A percentile compares a stretch with the other conserved stretches of the same genome.
Evolutionary conservation across 2,797 vertebrate genomes (phyloP).

Genomic region (Hephaestus fuliginosus): DNA sequence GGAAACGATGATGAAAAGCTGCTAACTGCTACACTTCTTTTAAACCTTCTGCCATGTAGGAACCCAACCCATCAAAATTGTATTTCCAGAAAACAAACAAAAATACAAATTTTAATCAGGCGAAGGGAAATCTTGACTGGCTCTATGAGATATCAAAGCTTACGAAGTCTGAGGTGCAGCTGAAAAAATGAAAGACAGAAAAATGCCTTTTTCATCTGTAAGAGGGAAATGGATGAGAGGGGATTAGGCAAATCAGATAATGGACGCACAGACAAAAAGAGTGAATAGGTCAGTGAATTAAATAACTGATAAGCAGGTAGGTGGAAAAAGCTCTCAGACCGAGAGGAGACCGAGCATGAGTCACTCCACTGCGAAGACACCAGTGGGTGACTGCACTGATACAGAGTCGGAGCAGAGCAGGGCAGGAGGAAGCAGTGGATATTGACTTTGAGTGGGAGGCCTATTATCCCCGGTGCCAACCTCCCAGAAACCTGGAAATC

Average conservation of each 20-base stretch:
- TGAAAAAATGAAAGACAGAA: constrained; percentile 47
- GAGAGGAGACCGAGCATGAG: constrained; percentile 46
- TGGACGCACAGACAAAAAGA: constrained; percentile 49
- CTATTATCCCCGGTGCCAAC: constrained; percentile 47
- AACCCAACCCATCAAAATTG: constrained; percentile 5
- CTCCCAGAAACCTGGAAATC: constrained; percentile 45
- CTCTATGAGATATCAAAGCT: constrained; percentile 52
- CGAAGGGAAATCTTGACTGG: constrained; percentile 26
- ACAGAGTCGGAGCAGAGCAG: constrained; percentile 23
- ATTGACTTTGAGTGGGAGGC: constrained; percentile 56
- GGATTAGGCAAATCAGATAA: constrained; percentile 70
- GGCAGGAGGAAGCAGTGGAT: constrained; percentile 28
- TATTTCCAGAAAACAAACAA: constrained; percentile 23
- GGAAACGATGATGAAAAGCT: constrained; percentile 38
- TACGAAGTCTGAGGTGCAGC: constrained; percentile 14
- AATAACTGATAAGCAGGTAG: constrained; percentile 60
- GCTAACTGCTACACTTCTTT: background rate
- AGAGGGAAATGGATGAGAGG: constrained; percentile 52
- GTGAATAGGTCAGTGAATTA: constrained; percentile 64
- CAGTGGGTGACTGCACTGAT: constrained; percentile 40
- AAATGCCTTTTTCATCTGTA: constrained; percentile 57
- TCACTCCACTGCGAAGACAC: constrained; percentile 50
- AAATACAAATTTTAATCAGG: constrained; percentile 19
- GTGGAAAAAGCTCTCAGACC: constrained; percentile 60
- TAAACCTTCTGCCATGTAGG: background rate